Conservation (phyloP, 2,113 vertebrate species). For the Sceloporus tristichus region DNA sequence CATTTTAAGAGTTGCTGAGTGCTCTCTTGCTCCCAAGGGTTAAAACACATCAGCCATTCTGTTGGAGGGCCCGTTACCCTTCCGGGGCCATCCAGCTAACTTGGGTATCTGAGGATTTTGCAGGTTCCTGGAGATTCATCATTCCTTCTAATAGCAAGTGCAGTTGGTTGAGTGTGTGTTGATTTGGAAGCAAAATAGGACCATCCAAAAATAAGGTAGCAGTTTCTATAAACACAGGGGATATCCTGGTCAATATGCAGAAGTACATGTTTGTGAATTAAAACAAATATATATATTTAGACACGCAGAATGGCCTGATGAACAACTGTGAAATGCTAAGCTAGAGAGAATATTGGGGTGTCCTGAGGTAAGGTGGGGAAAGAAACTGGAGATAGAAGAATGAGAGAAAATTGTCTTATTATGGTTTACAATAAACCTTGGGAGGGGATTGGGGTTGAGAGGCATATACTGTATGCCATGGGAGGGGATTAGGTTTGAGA, state of each 20-base stretch:
- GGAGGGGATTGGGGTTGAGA: background rate
- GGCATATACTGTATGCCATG: background rate
- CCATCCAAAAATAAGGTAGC: background rate
- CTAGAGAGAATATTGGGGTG: background rate
- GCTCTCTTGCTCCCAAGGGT: slow-evolving; percentile 2
- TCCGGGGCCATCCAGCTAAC: background rate
- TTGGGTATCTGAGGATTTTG: background rate
- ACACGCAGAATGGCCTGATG: background rate
- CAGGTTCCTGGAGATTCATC: background rate
- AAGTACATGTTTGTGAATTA: background rate
- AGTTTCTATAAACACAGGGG: background rate
- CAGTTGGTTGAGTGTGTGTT: background rate
- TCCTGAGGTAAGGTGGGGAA: background rate
- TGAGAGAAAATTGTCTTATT: background rate
- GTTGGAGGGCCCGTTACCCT: background rate
- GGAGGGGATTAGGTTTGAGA: no score
- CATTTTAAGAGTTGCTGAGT: background rate
- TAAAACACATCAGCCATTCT: no score
- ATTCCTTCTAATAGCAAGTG: background rate
- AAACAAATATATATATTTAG: background rate
- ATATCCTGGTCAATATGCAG: background rate
- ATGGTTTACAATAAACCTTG: background rate
- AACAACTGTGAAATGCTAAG: background rate
- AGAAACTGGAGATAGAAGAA: background rate
- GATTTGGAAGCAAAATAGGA: background rate